These are phyloP conservation scores for Disparrhopalites patrizii DNA, from an alignment of 2,888 invertebrate genomes.

Conservation along the genomic window DNA sequence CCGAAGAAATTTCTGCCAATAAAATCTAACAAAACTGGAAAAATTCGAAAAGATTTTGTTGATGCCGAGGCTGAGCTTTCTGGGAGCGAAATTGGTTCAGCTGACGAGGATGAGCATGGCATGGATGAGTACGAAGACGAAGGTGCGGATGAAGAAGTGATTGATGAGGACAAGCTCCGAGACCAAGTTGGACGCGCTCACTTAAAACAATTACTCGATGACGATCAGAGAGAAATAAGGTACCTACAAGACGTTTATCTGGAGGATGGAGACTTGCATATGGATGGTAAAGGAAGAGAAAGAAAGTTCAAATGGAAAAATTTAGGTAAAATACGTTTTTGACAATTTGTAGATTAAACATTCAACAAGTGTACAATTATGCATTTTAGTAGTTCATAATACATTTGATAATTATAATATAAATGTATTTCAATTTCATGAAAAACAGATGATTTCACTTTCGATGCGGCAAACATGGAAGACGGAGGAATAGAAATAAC, in stretches of 20 bases:
- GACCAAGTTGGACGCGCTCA: slow-evolving; percentile 79
- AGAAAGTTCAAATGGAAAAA: slow-evolving; percentile 84
- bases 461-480: slow-evolving; percentile 40
- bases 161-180: slow-evolving; percentile 72
- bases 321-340: slow-evolving; percentile 56
- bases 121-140: slow-evolving; percentile 75
- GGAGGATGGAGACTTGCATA: slow-evolving; percentile 81
- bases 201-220: slow-evolving; percentile 77
- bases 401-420: not conserved
- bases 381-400: not conserved
- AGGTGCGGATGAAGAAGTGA: slow-evolving; percentile 76
- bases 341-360: not conserved
- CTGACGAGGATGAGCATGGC: slow-evolving; percentile 78
- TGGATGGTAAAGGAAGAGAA: slow-evolving; percentile 69
- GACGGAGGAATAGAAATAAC: slow-evolving; percentile 66
- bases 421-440: not conserved
- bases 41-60: slow-evolving; percentile 62
- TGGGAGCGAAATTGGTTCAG: slow-evolving; percentile 84
- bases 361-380: not conserved
- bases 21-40: slow-evolving; percentile 37
- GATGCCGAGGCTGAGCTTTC: slow-evolving; percentile 89
- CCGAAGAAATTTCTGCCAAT: slow-evolving; percentile 36
- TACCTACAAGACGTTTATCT: slow-evolving; percentile 79
- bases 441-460: slow-evolving; percentile 11
- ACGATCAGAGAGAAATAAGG: slow-evolving; percentile 80